Evolutionary conservation across 1,140 invertebrate genomes (phyloP), one percentile per base, ranked within the genome.

Genomic region (Drosophila mojavensis): DNA sequence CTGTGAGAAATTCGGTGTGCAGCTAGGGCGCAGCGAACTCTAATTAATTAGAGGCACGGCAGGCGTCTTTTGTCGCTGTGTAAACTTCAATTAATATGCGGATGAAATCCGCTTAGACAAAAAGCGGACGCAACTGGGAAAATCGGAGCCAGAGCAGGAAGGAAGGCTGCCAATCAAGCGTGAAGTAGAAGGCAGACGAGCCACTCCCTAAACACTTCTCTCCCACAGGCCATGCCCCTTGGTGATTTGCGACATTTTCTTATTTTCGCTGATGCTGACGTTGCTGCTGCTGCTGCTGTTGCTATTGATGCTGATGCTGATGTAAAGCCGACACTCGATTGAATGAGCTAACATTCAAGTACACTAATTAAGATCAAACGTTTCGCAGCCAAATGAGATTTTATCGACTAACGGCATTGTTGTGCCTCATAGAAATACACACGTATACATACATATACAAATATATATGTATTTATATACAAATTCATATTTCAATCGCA

Each of bases 281-380:
- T 39, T 39, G 10, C 36, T 39, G 36, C 4, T 39, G 36, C 10
- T 39, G 36, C 6, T 9, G 30, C 30, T 33, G 30, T 9, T 53
- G 36, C 45, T 66, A 55, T n/a, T n/a, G 65, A 65, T 69, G 65
- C 33, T 66, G 62, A 20, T n/a, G 65, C 71, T 69, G 65, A 56
- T 74, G 71, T 66, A 88, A 86, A 88, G 79, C 82, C 79, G 82
- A 86, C 82, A 77, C 78, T 84, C 80, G 53, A 83, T 75, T 51
- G 59, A 62, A 62, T 59, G 76, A 65, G 24, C 58, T 47, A 61
- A 83, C 83, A 75, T 77, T 86, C 83, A 88, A 86, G 83, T 88
- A 86, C 84, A 88, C 83, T 86, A 86, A 86, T 86, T 86, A 86
- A 88, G 83, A 86, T 86, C 83, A 86, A 86, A 86, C 83, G 83